Evolutionary conservation across 2,888 invertebrate genomes (phyloP), one percentile per base, ranked within the genome.

Genomic region (Hydropsyche betteni): DNA sequence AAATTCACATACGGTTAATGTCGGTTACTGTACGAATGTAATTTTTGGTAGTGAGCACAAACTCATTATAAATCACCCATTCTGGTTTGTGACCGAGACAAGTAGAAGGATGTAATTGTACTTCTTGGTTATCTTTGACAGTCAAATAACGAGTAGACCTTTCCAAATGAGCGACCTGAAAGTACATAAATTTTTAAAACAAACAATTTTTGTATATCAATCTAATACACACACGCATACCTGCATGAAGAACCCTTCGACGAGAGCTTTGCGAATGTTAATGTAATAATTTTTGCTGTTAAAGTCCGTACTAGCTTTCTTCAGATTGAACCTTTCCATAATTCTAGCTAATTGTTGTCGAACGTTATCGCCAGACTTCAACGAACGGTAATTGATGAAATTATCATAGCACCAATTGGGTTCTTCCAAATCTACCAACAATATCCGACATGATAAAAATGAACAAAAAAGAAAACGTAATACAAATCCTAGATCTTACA

Each of bases 31-130:
- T 99, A 80, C 99, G 90, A 82, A 99, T 99, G 85, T 99, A 99
- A 86, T 99, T 99, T 87, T 99, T 99, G 77, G 99, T 98, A 79
- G 99, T 99, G 80, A 99, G 89, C 69, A 99, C 99, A 84, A 99
- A 99, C 88, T 99, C 99, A 86, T 99, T 99, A 88, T 99, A 99
- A 77, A 99, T 93, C 55, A 99, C 99, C 99, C 99, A 99, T 86
- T 99, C 99, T 0, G 99, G 99, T 85, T 99, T 99, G 87, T 99
- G 99, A 87, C 99, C 99, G 75, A 99, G 90, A 83, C 98, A 99
- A 7, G 99, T 99, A 80, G 98, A 98, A 0, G 99, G 99, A 87
- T 99, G 99, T 58, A 99, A 90, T 85, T 99, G 99, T 0, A 99
- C 99, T 78, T 97, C 93, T 88, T 99, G 99, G 88, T 99, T 99